These are phyloP conservation scores for Grapholita molesta DNA, from an alignment of 1,140 invertebrate genomes.

Conservation along the genomic window DNA sequence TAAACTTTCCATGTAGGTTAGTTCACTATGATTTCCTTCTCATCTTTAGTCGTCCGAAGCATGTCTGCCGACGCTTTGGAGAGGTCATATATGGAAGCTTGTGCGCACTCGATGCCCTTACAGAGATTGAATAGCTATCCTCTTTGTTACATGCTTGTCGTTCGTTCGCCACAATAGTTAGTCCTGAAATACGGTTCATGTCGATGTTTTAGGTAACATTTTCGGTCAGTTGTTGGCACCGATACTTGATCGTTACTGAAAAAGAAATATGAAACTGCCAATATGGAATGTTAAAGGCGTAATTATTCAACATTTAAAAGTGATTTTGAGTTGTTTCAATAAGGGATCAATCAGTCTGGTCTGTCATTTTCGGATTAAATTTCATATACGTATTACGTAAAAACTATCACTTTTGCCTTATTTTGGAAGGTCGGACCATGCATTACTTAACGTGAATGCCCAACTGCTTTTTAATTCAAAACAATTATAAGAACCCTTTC, in stretches of 20 bases:
- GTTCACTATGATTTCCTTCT: background rate
- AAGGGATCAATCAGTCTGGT: background rate
- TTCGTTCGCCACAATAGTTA: background rate
- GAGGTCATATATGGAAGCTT: background rate
- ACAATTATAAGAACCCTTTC: constrained; percentile 35
- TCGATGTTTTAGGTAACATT: background rate
- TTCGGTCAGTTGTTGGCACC: too few species aligned
- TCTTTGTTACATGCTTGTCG: constrained; percentile 13
- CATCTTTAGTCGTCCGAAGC: background rate
- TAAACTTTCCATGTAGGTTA: background rate
- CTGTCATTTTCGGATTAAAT: background rate
- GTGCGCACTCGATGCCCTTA: background rate
- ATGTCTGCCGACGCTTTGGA: background rate
- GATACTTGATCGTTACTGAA: background rate
- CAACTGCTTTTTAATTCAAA: constrained; percentile 31
- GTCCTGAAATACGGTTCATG: background rate
- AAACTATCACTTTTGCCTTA: background rate
- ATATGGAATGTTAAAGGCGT: background rate
- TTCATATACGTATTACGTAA: background rate
- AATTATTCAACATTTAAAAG: background rate
- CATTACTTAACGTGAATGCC: constrained; percentile 11
- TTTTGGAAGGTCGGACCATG: background rate
- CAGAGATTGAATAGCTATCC: background rate
- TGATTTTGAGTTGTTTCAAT: background rate
- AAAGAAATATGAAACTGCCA: background rate